Evolutionary conservation across 2,113 vertebrate genomes (phyloP).

Genomic region (Muscicapa adusta): DNA sequence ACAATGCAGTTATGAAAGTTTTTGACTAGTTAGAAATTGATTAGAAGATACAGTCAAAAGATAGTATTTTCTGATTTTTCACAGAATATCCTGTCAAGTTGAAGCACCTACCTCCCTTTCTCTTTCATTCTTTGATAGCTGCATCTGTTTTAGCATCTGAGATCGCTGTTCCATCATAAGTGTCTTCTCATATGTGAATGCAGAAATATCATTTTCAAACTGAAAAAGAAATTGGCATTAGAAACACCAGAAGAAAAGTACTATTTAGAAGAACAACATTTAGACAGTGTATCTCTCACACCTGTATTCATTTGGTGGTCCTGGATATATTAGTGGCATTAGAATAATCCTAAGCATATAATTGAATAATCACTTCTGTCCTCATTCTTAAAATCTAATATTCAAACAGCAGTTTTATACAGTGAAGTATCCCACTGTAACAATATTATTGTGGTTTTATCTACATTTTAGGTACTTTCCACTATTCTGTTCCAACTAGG

Average conservation of each 20-base stretch:
- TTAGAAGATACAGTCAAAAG: background rate
- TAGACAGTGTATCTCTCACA: background rate
- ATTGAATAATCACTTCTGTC: background rate
- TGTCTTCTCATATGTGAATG: conserved; percentile 95
- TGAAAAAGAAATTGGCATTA: conserved; percentile 24
- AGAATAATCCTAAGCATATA: background rate
- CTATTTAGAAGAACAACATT: background rate
- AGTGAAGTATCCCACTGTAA: background rate
- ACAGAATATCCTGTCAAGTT: background rate
- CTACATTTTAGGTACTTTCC: no score
- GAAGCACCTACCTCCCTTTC: conserved; percentile 84
- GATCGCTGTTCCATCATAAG: conserved; percentile 97
- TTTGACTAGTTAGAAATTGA: background rate
- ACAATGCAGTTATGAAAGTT: background rate
- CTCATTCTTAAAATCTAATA: background rate
- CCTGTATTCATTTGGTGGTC: background rate
- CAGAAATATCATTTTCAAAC: conserved; percentile 96
- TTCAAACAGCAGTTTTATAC: background rate
- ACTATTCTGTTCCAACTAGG: no score
- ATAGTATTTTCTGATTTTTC: background rate
- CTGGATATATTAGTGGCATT: background rate
- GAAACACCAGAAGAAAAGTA: background rate
- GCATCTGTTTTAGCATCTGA: conserved; percentile 98
- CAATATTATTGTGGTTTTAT: no score
- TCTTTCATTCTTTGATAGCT: conserved; percentile 88